Evolutionary conservation across 2,888 invertebrate species (phyloP).

Genomic region (Gasteruption jaculator): DNA sequence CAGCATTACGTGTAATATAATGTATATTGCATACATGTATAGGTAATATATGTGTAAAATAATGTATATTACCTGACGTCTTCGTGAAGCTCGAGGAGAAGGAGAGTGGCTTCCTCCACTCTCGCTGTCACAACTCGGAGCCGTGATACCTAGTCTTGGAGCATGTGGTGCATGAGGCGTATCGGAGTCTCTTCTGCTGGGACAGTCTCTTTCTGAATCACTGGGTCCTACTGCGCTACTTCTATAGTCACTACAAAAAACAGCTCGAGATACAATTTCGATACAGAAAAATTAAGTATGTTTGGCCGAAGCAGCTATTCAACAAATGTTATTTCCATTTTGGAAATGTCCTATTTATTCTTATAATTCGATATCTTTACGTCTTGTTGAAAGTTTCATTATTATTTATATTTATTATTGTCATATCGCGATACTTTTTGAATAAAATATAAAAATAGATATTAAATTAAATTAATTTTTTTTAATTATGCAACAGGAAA

Average conservation of each 20-base stretch:
- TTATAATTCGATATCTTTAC: too few relatives aligned
- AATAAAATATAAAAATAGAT: too few relatives aligned
- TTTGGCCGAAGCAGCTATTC: too few relatives aligned
- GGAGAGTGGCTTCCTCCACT: constrained; percentile 85
- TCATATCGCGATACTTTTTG: too few relatives aligned
- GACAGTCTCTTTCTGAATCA: constrained; percentile 84
- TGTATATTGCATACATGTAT: background rate
- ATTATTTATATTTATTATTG: too few relatives aligned
- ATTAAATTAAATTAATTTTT: too few relatives aligned
- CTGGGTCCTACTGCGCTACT: constrained; percentile 86
- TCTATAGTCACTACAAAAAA: constrained; percentile 79
- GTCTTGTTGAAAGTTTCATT: too few relatives aligned
- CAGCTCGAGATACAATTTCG: constrained; percentile 35
- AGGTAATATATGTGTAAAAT: too few relatives aligned
- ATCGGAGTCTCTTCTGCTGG: constrained; percentile 68
- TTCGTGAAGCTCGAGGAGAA: constrained; percentile 76
- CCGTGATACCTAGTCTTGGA: constrained; percentile 63
- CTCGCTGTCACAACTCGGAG: constrained; percentile 73
- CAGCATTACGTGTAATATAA: too few relatives aligned
- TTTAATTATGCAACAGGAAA: too few relatives aligned
- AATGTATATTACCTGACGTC: constrained; percentile 67
- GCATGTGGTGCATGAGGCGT: constrained; percentile 47
- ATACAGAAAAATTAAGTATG: constrained; percentile 7
- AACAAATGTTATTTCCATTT: too few relatives aligned
- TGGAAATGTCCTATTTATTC: too few relatives aligned